phyloP scores from a whole-genome alignment of 2,888 invertebrate genomes.

The Lomographa bimaculata region DNA sequence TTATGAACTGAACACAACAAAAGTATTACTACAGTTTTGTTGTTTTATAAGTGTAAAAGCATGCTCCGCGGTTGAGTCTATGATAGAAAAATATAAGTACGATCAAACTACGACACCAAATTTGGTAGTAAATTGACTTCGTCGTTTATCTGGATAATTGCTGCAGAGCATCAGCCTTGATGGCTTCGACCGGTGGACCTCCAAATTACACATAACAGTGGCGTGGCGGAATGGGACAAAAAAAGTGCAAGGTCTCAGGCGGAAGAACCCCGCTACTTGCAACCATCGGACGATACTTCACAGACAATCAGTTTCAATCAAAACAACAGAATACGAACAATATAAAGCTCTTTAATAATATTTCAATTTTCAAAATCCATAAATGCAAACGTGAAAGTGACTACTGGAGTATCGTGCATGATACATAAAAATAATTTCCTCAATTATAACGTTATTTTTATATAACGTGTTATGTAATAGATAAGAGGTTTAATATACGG shows the following conservation, averaged over 20 bases:
- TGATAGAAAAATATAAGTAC: conserved; percentile 2
- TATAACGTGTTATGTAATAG: too few relatives aligned
- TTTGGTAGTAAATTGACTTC: conserved; percentile 13
- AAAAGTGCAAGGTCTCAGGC: conserved; percentile 58
- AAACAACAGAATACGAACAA: too few relatives aligned
- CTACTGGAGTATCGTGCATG: too few relatives aligned
- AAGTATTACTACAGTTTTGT: conserved; percentile 1
- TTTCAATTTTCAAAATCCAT: too few relatives aligned
- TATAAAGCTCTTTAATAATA: too few relatives aligned
- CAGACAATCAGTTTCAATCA: too few relatives aligned
- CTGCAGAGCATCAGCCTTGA: conserved; percentile 54
- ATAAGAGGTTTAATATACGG: too few relatives aligned
- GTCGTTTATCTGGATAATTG: conserved; percentile 34
- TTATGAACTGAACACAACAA: conserved; percentile 10
- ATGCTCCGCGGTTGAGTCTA: conserved; percentile 2
- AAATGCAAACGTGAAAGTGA: too few relatives aligned
- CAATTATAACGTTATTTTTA: too few relatives aligned
- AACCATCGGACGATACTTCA: conserved; percentile 41
- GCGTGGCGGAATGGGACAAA: conserved; percentile 67
- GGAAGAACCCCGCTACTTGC: conserved; percentile 52
- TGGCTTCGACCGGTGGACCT: conserved; percentile 76
- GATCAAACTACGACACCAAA: conserved; percentile 10
- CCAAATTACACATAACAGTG: conserved; percentile 82
- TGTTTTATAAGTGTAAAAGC: conserved; percentile 1
- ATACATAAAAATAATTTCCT: too few relatives aligned